These are phyloP conservation scores for Yasuhikotakia modesta DNA, from an alignment of 2,797 vertebrate species.

Conservation along the genomic window DNA sequence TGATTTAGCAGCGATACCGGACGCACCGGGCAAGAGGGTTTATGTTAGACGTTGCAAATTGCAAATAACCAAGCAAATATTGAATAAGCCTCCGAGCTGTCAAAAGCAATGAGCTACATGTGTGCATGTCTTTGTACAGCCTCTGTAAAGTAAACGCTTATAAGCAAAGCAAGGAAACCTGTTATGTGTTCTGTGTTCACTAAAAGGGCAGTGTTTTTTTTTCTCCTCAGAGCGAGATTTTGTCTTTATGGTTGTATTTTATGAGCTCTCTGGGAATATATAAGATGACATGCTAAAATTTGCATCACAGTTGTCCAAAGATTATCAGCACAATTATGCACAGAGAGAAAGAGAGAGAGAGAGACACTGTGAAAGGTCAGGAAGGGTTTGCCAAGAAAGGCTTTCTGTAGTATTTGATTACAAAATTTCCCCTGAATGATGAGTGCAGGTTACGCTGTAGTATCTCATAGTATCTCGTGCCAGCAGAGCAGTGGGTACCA, in stretches of 20 bases:
- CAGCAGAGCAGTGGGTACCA: conserved; percentile 46
- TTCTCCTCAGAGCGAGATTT: conserved; percentile 67
- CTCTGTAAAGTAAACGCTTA: conserved; percentile 43
- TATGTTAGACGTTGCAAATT: conserved; percentile 15
- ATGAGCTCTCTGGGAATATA: conserved; percentile 68
- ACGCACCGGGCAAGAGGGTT: background rate
- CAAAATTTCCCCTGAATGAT: conserved; percentile 61
- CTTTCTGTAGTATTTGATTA: conserved; percentile 66
- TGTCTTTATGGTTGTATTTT: conserved; percentile 70
- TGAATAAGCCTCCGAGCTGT: conserved; percentile 38
- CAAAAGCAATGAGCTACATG: conserved; percentile 18
- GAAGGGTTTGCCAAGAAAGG: conserved; percentile 39
- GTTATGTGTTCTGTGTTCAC: conserved; percentile 47
- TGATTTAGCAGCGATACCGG: conserved; percentile 3
- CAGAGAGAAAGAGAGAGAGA: conserved; percentile 58
- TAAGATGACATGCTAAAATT: conserved; percentile 67
- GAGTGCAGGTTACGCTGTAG: conserved; percentile 57
- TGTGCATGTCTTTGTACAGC: background rate
- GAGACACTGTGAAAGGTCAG: conserved; percentile 3
- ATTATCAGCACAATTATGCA: conserved; percentile 74
- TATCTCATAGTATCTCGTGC: conserved; percentile 34
- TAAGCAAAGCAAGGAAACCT: conserved; percentile 38
- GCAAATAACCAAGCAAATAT: conserved; percentile 42
- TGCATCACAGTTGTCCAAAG: conserved; percentile 71
- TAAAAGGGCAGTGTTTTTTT: too few relatives aligned